These are phyloP conservation scores for Tetragonisca angustula DNA, from an alignment of 2,888 invertebrate species.

Conservation along the genomic window DNA sequence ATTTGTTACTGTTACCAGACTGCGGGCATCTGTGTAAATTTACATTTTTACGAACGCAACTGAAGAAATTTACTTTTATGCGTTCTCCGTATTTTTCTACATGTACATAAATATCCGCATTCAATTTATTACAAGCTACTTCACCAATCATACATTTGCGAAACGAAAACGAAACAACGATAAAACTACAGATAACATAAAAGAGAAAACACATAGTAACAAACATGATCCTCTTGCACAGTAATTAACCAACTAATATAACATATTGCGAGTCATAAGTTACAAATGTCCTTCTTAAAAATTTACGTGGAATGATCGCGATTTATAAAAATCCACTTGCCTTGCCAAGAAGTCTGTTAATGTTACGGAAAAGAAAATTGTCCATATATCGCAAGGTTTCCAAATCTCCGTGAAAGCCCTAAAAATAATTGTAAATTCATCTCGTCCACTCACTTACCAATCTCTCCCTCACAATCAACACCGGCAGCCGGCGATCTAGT, in stretches of 20 bases:
- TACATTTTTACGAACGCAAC: too few species aligned
- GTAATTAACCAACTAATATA: background rate
- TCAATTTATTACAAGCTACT: background rate
- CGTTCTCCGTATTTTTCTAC: background rate
- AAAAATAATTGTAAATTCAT: background rate
- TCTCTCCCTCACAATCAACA: conserved; percentile 11
- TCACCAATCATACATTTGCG: background rate
- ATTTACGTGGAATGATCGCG: background rate
- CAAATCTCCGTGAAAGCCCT: background rate
- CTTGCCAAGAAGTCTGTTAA: background rate
- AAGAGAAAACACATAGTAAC: background rate
- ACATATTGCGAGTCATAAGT: background rate
- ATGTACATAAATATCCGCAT: background rate
- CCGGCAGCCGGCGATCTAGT: background rate
- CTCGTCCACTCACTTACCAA: conserved; percentile 11
- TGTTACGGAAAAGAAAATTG: background rate
- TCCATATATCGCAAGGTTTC: conserved; percentile 18
- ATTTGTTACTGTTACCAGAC: background rate
- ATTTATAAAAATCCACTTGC: background rate
- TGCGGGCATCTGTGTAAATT: background rate
- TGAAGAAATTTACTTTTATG: too few species aligned
- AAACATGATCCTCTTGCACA: background rate
- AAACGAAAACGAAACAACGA: background rate
- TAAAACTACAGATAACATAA: background rate
- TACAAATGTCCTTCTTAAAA: background rate